Evolutionary conservation across 2,113 vertebrate species (phyloP).

Genomic region (Grus americana): DNA sequence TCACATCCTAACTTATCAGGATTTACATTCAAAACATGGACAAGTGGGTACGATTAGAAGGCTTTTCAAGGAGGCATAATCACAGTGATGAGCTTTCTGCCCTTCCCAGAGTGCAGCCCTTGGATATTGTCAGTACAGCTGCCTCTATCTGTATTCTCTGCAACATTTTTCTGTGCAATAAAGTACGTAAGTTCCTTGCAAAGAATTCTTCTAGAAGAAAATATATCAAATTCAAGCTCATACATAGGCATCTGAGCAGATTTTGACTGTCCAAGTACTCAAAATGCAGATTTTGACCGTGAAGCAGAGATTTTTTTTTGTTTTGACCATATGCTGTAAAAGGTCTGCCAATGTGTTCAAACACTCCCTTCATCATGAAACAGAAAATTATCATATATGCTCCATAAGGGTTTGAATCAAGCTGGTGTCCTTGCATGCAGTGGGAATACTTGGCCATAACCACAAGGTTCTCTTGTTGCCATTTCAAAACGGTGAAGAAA

Average conservation of each 20-base stretch:
- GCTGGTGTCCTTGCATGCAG: neutral
- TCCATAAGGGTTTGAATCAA: neutral
- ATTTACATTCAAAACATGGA: conserved; percentile 1
- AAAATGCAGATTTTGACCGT: conserved; percentile 15
- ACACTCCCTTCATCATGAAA: neutral
- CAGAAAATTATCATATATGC: neutral
- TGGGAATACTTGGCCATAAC: neutral
- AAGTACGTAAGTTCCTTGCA: neutral
- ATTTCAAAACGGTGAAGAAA: neutral
- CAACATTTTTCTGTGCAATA: neutral
- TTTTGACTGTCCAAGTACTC: neutral
- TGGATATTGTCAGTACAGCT: neutral
- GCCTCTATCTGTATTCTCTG: neutral
- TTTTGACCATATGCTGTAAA: neutral
- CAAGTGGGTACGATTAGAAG: neutral
- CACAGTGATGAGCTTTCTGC: neutral
- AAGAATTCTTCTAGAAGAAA: neutral
- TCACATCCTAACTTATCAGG: neutral
- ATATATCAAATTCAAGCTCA: neutral
- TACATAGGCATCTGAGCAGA: neutral
- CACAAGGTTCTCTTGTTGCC: neutral
- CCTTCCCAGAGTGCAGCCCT: neutral
- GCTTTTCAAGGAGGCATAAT: conserved; percentile 17
- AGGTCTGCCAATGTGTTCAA: neutral
- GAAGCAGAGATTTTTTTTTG: neutral